phyloP scores from a whole-genome alignment of 2,888 invertebrate genomes.

The Arrhopalites spinosus region DNA sequence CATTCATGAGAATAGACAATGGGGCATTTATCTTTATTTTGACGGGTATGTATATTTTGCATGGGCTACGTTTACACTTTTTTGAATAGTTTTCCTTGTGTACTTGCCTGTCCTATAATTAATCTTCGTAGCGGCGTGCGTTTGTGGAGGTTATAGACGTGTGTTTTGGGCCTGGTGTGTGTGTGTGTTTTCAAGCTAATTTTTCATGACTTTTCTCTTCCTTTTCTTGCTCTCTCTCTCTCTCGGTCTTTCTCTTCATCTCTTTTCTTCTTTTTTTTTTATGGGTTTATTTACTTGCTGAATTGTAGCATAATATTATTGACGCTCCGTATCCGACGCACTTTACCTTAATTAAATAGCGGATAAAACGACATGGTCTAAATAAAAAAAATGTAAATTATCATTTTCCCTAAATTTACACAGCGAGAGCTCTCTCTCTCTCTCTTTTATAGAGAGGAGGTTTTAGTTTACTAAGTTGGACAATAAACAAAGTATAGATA shows the following conservation, averaged over 20 bases:
- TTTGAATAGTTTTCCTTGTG: not conserved
- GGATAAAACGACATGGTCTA: too few relatives aligned
- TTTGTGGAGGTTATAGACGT: too few relatives aligned
- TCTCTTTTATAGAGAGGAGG: too few relatives aligned
- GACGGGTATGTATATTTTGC: constrained; percentile 14
- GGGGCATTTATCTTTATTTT: constrained; percentile 32
- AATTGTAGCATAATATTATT: too few relatives aligned
- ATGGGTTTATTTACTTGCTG: not conserved
- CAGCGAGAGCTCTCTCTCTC: too few relatives aligned
- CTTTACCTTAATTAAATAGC: not conserved
- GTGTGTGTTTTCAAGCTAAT: not conserved
- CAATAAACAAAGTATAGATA: too few relatives aligned
- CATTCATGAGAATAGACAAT: constrained; percentile 21
- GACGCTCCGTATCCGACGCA: not conserved
- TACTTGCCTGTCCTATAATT: not conserved
- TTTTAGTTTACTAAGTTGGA: too few relatives aligned
- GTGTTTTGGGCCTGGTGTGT: too few relatives aligned
- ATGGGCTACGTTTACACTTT: not conserved
- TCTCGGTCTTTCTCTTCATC: not conserved
- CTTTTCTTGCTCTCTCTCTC: constrained; percentile 1
- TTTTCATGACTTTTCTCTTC: not conserved
- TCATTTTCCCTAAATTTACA: too few relatives aligned
- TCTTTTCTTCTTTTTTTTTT: not conserved
- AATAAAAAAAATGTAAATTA: too few relatives aligned
- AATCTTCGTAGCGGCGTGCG: not conserved